Evolutionary conservation across 2,888 invertebrate species (phyloP).

Genomic region (Cephalotes varians): DNA sequence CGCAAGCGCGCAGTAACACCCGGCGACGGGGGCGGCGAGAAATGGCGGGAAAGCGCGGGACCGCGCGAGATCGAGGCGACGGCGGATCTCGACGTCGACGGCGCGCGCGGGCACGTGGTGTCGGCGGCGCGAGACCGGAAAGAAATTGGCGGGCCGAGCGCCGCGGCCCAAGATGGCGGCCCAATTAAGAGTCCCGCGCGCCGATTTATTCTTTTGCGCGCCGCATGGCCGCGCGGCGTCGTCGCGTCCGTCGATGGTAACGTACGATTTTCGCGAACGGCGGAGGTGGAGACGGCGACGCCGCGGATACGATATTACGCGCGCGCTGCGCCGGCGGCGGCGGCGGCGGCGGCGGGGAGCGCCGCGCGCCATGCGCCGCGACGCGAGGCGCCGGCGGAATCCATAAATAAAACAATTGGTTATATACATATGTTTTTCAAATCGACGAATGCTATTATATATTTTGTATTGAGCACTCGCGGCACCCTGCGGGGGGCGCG

Average conservation of each 20-base stretch:
- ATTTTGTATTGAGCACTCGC: slow-evolving; percentile 85
- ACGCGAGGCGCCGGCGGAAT: slow-evolving; percentile 64
- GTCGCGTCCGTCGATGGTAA: slow-evolving; percentile 28
- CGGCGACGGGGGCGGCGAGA: slow-evolving; percentile 13
- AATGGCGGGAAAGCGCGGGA: slow-evolving; percentile 76
- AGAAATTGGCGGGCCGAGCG: background rate
- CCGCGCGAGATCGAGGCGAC: background rate
- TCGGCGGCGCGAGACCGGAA: background rate
- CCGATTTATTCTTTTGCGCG: slow-evolving; percentile 77
- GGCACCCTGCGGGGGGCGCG: slow-evolving; percentile 56
- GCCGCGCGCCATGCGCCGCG: slow-evolving; percentile 21
- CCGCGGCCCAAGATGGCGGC: slow-evolving; percentile 80
- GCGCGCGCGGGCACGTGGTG: background rate
- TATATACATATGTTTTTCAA: slow-evolving; percentile 82
- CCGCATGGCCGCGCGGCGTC: slow-evolving; percentile 35
- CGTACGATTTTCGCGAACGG: slow-evolving; percentile 37
- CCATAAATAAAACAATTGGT: slow-evolving; percentile 82
- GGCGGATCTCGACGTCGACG: background rate
- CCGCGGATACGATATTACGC: slow-evolving; percentile 1
- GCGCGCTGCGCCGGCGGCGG: background rate
- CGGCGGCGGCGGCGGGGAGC: background rate
- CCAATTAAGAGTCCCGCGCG: slow-evolving; percentile 81
- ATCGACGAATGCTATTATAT: slow-evolving; percentile 85
- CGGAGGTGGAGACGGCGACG: background rate
- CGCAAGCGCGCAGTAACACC: slow-evolving; percentile 67